Evolutionary conservation across 2,888 invertebrate genomes (phyloP).

Genomic region (Plutella xylostella): DNA sequence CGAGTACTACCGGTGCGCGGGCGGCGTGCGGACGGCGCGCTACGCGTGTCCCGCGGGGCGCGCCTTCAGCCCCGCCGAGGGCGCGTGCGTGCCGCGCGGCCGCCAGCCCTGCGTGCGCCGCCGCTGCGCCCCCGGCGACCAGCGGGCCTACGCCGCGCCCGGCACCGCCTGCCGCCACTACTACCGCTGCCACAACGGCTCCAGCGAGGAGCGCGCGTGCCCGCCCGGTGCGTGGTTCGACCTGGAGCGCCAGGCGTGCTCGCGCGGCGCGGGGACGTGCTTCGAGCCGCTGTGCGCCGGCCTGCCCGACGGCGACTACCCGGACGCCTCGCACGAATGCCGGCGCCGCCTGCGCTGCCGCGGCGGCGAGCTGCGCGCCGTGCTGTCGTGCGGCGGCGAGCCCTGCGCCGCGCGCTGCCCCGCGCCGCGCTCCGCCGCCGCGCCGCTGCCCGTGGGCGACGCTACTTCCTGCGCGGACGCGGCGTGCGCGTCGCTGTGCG

Average conservation of each 20-base stretch:
- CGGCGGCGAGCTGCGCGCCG: conserved; percentile 50
- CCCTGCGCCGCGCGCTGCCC: conserved; percentile 40
- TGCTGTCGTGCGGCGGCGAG: conserved; percentile 37
- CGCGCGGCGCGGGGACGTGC: conserved; percentile 65
- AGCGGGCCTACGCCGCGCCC: conserved; percentile 62
- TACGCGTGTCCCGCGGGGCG: conserved; percentile 49
- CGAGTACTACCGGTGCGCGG: conserved; percentile 53
- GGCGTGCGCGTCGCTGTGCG: conserved; percentile 59
- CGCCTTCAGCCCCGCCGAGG: conserved; percentile 50
- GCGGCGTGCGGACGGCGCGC: conserved; percentile 33
- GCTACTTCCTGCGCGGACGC: conserved; percentile 62
- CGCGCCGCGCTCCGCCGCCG: conserved; percentile 47
- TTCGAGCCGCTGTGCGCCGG: conserved; percentile 72
- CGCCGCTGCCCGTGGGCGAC: conserved; percentile 60
- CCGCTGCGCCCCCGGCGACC: conserved; percentile 41
- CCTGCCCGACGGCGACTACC: conserved; percentile 66
- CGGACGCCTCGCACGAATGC: conserved; percentile 70
- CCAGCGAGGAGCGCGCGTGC: conserved; percentile 58
- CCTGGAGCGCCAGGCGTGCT: conserved; percentile 62
- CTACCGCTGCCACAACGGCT: conserved; percentile 67
- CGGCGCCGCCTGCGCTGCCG: conserved; percentile 60
- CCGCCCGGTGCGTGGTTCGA: conserved; percentile 69
- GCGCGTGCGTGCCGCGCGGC: conserved; percentile 47
- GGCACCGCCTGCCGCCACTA: conserved; percentile 69
- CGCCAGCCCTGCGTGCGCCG: conserved; percentile 49